These are phyloP conservation scores for Apis dorsata DNA, from an alignment of 1,140 invertebrate species.

Conservation along the genomic window DNA sequence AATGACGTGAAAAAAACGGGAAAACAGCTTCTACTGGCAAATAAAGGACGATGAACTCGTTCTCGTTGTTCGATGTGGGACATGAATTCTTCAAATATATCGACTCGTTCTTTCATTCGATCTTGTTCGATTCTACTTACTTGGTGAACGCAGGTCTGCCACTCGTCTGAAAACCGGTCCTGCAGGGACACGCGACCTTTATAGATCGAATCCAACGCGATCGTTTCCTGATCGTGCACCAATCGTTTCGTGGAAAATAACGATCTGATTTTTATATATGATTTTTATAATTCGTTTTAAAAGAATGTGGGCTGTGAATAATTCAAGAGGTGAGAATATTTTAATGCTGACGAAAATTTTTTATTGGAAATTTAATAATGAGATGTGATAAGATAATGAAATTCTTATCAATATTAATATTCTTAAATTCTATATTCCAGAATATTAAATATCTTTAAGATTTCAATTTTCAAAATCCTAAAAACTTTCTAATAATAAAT, in stretches of 20 bases:
- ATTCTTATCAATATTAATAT: too few species aligned
- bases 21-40: neutral
- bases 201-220: constrained; percentile 25
- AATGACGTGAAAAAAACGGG: constrained; percentile 3
- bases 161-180: constrained; percentile 51
- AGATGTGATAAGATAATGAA: too few species aligned
- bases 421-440: too few species aligned
- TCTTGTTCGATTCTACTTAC: neutral
- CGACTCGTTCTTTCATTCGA: neutral
- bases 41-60: constrained; percentile 28
- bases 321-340: too few species aligned
- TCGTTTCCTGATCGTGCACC: neutral
- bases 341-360: neutral
- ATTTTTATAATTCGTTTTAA: neutral
- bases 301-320: neutral
- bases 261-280: constrained; percentile 15
- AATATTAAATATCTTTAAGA: too few species aligned
- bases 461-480: too few species aligned
- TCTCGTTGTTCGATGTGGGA: constrained; percentile 17
- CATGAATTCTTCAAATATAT: constrained; percentile 27
- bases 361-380: too few species aligned
- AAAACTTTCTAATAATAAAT: too few species aligned
- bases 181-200: constrained; percentile 32
- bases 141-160: neutral
- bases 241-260: constrained; percentile 43